Evolutionary conservation across 2,888 invertebrate species (phyloP).

Genomic region (Eledone cirrhosa): DNA sequence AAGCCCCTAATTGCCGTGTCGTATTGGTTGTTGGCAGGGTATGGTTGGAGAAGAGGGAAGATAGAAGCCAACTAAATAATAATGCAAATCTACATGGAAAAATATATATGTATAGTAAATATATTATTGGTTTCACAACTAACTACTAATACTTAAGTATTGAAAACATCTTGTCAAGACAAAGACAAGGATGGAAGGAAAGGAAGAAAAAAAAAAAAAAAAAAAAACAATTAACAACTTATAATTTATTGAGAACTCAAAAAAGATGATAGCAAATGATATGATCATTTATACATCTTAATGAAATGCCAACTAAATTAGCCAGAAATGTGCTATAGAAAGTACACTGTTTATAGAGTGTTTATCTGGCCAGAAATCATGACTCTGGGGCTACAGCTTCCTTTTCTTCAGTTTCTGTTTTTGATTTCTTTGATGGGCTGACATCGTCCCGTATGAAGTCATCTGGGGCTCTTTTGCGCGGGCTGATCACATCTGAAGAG

Average conservation of each 20-base stretch:
- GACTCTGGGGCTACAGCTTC: slow-evolving; percentile 20
- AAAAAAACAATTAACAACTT: slow-evolving; percentile 11
- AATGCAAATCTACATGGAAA: no score
- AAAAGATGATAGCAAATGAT: slow-evolving; percentile 25
- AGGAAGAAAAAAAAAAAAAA: background rate
- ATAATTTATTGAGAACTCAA: slow-evolving; percentile 18
- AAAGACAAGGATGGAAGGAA: background rate
- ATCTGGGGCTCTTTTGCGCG: slow-evolving; percentile 1
- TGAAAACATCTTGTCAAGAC: slow-evolving; percentile 1
- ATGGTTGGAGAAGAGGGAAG: no score
- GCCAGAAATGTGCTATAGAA: no score
- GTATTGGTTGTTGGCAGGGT: no score
- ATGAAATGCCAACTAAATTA: slow-evolving; percentile 20
- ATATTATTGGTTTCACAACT: background rate
- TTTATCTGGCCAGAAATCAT: background rate
- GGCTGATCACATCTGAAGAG: background rate
- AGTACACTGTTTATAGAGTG: no score
- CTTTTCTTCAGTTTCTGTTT: slow-evolving; percentile 10
- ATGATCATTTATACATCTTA: slow-evolving; percentile 16
- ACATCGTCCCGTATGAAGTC: slow-evolving; percentile 7
- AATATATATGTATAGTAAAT: no score
- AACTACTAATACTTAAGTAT: background rate
- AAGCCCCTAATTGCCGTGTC: background rate
- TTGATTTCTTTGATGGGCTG: slow-evolving; percentile 15
- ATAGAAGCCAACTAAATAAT: no score